These are phyloP conservation scores for Adrianichthys oophorus DNA, from an alignment of 2,797 vertebrate genomes.

Conservation along the genomic window DNA sequence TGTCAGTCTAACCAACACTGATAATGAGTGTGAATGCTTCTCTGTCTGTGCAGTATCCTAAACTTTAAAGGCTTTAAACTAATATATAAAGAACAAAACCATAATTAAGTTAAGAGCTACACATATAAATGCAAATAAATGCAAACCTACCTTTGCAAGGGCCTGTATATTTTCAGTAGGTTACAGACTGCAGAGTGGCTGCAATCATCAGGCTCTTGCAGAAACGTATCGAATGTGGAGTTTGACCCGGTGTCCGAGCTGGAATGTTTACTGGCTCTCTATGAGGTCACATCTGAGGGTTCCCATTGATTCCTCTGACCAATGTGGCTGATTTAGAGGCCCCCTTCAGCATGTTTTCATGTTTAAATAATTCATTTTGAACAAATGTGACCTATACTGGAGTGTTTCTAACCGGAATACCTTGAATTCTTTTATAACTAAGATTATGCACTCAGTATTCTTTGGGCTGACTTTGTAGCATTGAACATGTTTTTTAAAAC, in stretches of 20 bases:
- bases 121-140: conserved; percentile 10
- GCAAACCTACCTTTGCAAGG: conserved; percentile 30
- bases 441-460: neutral
- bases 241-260: conserved; percentile 59
- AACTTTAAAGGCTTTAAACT: neutral
- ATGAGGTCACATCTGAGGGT: neutral
- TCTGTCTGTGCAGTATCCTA: neutral
- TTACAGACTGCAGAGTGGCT: conserved; percentile 5
- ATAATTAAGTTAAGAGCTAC: conserved; percentile 1
- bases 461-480: too few species aligned
- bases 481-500: too few species aligned
- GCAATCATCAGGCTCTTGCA: conserved; percentile 6
- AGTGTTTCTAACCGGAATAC: neutral
- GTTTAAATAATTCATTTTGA: conserved; percentile 1
- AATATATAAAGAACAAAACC: neutral
- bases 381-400: neutral
- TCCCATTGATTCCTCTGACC: conserved; percentile 30
- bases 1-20: too few species aligned
- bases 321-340: conserved; percentile 1
- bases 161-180: neutral
- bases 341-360: conserved; percentile 1
- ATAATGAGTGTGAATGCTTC: too few species aligned
- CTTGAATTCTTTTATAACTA: too few species aligned
- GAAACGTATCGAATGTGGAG: conserved; percentile 40
- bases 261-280: conserved; percentile 52